Evolutionary conservation across 2,797 vertebrate genomes (phyloP).

Genomic region (Acropternis orthonyx): DNA sequence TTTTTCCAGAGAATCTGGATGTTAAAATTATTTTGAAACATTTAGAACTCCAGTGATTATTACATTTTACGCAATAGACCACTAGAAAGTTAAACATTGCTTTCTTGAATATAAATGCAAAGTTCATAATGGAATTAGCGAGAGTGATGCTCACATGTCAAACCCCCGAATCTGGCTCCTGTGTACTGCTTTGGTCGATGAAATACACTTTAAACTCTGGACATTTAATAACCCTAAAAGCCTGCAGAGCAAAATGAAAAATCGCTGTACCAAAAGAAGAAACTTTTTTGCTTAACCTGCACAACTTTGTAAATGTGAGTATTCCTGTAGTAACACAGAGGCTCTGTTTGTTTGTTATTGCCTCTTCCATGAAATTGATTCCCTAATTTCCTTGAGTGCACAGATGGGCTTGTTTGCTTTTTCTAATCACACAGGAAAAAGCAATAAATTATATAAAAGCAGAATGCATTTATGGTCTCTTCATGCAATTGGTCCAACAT

Average conservation of each 20-base stretch:
- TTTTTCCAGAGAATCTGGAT: background rate
- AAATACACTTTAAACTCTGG: constrained; percentile 15
- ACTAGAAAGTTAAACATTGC: background rate
- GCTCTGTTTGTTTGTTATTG: constrained; percentile 17
- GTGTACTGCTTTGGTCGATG: background rate
- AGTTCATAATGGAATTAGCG: constrained; percentile 10
- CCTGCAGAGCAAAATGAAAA: constrained; percentile 40
- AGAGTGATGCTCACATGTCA: background rate
- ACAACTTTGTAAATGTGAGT: background rate
- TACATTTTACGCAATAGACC: background rate
- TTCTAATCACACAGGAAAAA: background rate
- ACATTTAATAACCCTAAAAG: constrained; percentile 61
- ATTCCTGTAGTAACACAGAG: background rate
- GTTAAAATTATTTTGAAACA: background rate
- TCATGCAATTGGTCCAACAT: background rate
- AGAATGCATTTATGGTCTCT: background rate
- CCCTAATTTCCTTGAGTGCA: constrained; percentile 46
- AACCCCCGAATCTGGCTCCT: background rate
- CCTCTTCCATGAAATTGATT: constrained; percentile 8
- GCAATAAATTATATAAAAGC: background rate
- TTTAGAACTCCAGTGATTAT: background rate
- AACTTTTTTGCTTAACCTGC: constrained; percentile 50
- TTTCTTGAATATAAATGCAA: background rate
- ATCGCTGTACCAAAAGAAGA: background rate
- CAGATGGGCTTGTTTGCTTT: background rate